Evolutionary conservation across 2,888 invertebrate genomes (phyloP).

Genomic region (Amphimallon solstitiale): DNA sequence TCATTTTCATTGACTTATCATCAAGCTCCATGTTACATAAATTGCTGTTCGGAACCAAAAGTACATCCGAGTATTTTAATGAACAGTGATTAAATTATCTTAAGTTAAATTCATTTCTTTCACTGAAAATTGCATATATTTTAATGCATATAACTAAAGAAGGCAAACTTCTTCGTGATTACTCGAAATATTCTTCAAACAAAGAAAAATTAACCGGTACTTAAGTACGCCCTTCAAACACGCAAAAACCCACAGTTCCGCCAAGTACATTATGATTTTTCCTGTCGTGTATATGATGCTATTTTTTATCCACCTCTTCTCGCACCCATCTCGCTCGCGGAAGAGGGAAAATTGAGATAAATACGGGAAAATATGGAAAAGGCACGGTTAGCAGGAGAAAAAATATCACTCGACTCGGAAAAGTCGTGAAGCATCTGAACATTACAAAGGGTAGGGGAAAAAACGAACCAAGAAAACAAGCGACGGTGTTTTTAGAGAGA

Average conservation of each 20-base stretch:
- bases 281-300: not conserved
- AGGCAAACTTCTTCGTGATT: no score
- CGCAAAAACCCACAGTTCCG: conserved; percentile 2
- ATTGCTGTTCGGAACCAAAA: no score
- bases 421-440: not conserved
- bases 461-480: conserved; percentile 13
- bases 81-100: no score
- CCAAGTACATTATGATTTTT: conserved; percentile 21
- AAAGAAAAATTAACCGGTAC: conserved; percentile 15
- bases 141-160: no score
- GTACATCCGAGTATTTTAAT: no score
- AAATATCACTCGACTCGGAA: conserved; percentile 28
- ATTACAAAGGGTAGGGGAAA: conserved; percentile 8
- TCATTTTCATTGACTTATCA: no score
- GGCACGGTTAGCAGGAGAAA: conserved; percentile 4
- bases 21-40: no score
- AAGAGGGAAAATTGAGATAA: conserved; percentile 32
- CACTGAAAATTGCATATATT: no score
- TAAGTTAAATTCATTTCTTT: no score
- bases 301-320: not conserved
- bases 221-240: not conserved
- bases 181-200: not conserved
- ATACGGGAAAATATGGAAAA: conserved; percentile 21
- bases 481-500: conserved; percentile 21
- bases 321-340: not conserved